phyloP scores from a whole-genome alignment of 2,797 vertebrate genomes.

The Eleutherodactylus coqui region DNA sequence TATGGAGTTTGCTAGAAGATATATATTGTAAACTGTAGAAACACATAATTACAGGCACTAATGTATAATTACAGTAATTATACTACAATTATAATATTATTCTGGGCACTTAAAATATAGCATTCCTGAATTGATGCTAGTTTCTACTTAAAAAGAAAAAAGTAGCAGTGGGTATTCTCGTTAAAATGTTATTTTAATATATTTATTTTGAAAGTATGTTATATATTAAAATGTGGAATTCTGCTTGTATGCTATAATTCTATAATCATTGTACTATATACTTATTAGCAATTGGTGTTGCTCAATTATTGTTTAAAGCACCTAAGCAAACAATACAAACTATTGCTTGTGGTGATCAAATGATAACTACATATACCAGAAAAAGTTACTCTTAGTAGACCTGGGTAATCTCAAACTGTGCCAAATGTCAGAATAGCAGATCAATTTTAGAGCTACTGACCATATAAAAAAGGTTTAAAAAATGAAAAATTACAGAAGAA shows the following conservation, averaged over 20 bases:
- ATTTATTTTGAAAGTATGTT: background rate
- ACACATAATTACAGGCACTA: constrained; percentile 57
- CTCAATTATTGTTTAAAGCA: too few species aligned
- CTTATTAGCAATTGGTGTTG: too few species aligned
- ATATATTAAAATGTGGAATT: background rate
- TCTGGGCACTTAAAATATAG: constrained; percentile 57
- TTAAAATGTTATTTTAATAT: constrained; percentile 12
- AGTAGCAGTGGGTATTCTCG: constrained; percentile 19
- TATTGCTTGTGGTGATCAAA: too few species aligned
- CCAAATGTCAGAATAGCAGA: too few species aligned
- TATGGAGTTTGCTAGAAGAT: constrained; percentile 48
- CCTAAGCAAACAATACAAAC: too few species aligned
- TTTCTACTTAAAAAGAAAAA: constrained; percentile 40
- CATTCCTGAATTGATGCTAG: constrained; percentile 42
- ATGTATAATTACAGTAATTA: constrained; percentile 60
- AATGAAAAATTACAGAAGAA: too few species aligned
- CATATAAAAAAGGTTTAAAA: too few species aligned
- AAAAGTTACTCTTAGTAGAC: too few species aligned
- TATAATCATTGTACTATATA: too few species aligned
- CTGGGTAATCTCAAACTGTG: too few species aligned
- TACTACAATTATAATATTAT: constrained; percentile 61
- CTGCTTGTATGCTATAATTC: background rate
- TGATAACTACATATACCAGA: too few species aligned
- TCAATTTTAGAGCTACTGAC: too few species aligned
- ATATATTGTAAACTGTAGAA: constrained; percentile 56